Base-by-base conservation (phyloP, 2,888 invertebrate species). In the Ferrisia virgata region DNA sequence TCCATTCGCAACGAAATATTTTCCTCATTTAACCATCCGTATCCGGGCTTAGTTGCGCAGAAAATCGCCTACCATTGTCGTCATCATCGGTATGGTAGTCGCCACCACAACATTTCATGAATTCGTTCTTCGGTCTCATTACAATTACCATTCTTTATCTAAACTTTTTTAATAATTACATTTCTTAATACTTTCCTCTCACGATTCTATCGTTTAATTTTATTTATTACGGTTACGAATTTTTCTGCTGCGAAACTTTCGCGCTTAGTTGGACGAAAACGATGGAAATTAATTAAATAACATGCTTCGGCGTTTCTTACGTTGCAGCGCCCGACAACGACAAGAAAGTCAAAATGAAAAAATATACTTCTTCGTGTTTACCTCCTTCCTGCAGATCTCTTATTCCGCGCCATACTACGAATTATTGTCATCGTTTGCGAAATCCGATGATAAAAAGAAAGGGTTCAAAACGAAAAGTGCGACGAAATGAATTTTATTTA, bases 81-180 rank as follows among this genome's bases (percentile, higher is more conserved):
- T n/a, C 47, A 3, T 47, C 47, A 36, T 36, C 36, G 36, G 36
- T 36, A 6, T 15, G 4, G n/a, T 43, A 3, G 43, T 43, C 43
- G 43, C n/a, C 1, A 43, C 2, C 43, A n/a, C 15, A 43, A n/a
- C n/a, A n/a, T n/a, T n/a, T n/a, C n/a, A n/a, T n/a, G n/a, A n/a
- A n/a, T n/a, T n/a, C n/a, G n/a, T n/a, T n/a, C n/a, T 43, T 43
- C 43, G 43, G n/a, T 69, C 31, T 69, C 69, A 69, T 69, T 69
- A 69, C 69, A 33, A 69, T 69, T 72, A 33, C n/a, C 72, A 72
- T 72, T 72, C 72, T 33, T 72, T 72, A 72, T 72, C 72, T 33
- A 33, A 72, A 72, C 72, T 72, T 72, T 72, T 72, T 72, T 72
- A 72, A 72, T 72, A 72, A 72, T 72, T 72, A 72, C 72, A 72